Conservation (phyloP, 2,113 vertebrate species). For the Malurus cyaneus region DNA sequence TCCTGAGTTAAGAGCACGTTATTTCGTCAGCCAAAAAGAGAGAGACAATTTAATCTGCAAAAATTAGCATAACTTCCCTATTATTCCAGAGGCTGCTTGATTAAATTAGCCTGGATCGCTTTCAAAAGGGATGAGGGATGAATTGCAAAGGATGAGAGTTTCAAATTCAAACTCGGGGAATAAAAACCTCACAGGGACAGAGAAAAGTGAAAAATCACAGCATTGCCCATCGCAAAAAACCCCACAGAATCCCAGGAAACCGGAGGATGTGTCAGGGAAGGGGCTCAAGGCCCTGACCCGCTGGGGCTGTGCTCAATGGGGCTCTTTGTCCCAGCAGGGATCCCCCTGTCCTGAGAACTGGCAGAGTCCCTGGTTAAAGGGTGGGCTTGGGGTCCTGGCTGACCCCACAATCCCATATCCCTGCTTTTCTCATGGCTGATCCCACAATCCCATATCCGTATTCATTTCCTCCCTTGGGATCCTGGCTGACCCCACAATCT, state of each 20-base stretch:
- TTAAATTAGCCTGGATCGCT: slow-evolving; percentile 41
- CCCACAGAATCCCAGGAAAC: accelerated
- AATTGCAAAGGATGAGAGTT: background rate
- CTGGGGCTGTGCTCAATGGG: accelerated
- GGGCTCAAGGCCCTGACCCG: background rate
- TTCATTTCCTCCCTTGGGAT: too few relatives aligned
- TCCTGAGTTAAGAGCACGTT: background rate
- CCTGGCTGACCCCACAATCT: too few relatives aligned
- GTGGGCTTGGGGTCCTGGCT: too few relatives aligned
- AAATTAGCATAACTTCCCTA: slow-evolving; percentile 56
- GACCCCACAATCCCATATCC: too few relatives aligned
- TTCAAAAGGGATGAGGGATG: slow-evolving; percentile 4
- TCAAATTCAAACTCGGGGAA: background rate
- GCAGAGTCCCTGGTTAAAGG: background rate
- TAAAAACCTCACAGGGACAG: background rate
- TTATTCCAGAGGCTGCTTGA: slow-evolving; percentile 38
- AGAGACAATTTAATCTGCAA: slow-evolving; percentile 21
- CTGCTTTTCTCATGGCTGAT: too few relatives aligned
- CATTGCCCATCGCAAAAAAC: background rate
- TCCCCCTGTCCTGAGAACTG: background rate
- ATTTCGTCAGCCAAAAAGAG: background rate
- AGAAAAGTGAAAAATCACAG: background rate
- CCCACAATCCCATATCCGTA: too few relatives aligned
- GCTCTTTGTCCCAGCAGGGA: background rate
- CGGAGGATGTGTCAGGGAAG: background rate